Evolutionary conservation across 1,140 invertebrate genomes (phyloP).

Genomic region (Drosophila leontia): DNA sequence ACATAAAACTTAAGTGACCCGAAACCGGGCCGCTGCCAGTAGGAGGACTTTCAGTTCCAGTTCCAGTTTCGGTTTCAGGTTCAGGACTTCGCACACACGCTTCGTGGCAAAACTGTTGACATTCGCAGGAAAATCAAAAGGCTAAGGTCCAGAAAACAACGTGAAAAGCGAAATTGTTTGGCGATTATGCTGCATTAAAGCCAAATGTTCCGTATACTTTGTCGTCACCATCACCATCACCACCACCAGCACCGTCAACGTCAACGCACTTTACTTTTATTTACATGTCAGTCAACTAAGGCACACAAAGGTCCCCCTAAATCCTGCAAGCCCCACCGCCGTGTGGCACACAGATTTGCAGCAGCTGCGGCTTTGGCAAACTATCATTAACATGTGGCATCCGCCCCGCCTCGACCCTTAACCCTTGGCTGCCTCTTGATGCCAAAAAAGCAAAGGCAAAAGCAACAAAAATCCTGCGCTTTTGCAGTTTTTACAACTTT

Average conservation of each 20-base stretch:
- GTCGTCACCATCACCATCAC: constrained; percentile 5
- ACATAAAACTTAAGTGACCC: constrained; percentile 84
- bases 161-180: constrained; percentile 79
- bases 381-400: constrained; percentile 72
- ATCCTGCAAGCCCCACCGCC: constrained; percentile 1
- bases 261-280: constrained; percentile 75
- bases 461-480: constrained; percentile 43
- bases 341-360: constrained; percentile 68
- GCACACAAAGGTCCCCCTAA: constrained; percentile 16
- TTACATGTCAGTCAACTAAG: constrained; percentile 64
- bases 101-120: constrained; percentile 73
- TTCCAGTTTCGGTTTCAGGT: constrained; percentile 11
- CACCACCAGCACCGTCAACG: constrained; percentile 37
- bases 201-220: constrained; percentile 66
- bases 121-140: constrained; percentile 67
- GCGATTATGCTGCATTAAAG: constrained; percentile 80
- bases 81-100: constrained; percentile 21
- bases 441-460: neutral
- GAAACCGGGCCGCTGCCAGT: constrained; percentile 53
- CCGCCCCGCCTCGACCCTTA: constrained; percentile 12
- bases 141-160: constrained; percentile 7
- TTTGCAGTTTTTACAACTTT: constrained; percentile 56
- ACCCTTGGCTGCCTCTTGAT: constrained; percentile 29
- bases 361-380: constrained; percentile 62
- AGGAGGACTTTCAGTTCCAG: neutral